These are phyloP conservation scores for Berghia stephanieae DNA, from an alignment of 1,140 invertebrate species.

Conservation along the genomic window DNA sequence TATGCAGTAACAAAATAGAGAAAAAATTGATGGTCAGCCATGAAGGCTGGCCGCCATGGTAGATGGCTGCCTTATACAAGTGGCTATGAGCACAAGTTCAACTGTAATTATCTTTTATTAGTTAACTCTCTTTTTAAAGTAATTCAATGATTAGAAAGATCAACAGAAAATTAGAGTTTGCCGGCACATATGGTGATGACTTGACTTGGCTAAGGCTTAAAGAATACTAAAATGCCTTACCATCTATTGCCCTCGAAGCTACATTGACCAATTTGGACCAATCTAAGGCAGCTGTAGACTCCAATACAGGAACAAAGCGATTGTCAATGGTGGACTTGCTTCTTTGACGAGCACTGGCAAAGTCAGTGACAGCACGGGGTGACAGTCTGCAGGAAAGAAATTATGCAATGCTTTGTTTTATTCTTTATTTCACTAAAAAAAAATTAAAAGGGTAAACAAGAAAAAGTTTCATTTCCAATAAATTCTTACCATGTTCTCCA, in stretches of 20 bases:
- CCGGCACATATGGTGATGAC: too few species aligned
- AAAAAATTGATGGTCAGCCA: too few species aligned
- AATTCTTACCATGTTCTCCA: too few species aligned
- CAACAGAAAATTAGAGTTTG: too few species aligned
- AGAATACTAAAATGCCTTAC: constrained; percentile 41
- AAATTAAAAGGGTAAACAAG: neutral
- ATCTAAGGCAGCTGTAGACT: constrained; percentile 71
- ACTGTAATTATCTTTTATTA: too few species aligned
- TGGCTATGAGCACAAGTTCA: too few species aligned
- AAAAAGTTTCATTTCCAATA: neutral
- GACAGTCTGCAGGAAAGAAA: constrained; percentile 53
- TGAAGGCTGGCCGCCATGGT: too few species aligned
- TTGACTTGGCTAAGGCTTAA: neutral
- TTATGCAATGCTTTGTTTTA: neutral
- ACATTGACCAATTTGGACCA: constrained; percentile 82
- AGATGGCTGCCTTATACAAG: too few species aligned
- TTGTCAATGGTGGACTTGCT: constrained; percentile 34
- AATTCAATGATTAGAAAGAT: too few species aligned
- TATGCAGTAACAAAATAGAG: too few species aligned
- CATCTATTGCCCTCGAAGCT: constrained; percentile 77
- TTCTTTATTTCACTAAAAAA: neutral
- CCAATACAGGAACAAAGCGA: constrained; percentile 53
- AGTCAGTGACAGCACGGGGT: constrained; percentile 54
- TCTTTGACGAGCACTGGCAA: constrained; percentile 38
- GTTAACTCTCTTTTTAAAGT: too few species aligned